Evolutionary conservation across 1,140 invertebrate genomes (phyloP), one percentile per base, ranked within the genome.

Genomic region (Agrilus planipennis): DNA sequence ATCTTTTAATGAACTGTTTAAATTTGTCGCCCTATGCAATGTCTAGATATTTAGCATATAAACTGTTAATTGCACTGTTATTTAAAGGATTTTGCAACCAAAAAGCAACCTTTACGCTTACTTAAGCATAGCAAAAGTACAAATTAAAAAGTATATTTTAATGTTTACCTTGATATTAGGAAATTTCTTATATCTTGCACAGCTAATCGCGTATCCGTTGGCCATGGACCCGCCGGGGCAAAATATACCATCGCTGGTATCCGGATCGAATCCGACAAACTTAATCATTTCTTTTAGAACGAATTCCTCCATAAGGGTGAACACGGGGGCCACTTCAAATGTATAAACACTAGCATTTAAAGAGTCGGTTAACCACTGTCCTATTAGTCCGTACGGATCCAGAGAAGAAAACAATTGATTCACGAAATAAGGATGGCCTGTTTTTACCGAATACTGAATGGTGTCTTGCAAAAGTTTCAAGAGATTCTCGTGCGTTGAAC

Each of bases 151-250:
- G n/a, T n/a, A n/a, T n/a, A n/a, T n/a, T n/a, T n/a, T n/a, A n/a
- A n/a, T n/a, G n/a, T 53, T 66, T 53, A 77, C 76, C 75, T 93
- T 94, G 23, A 81, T 68, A 42, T 87, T 74, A 6, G 89, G 89
- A 54, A 78, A 76, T 40, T 71, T 69, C 45, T 76, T 62, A 55
- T 85, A 81, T 23, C 92, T 67, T 2, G 92, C 92, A 42, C 89
- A 76, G 54, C 86, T 85, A 39, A 97, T 89, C 10, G 86, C 91
- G 60, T 97, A 97, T 42, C 92, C 82, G 60, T 97, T 97, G 2
- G 91, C 84, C 48, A 96, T 84, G 1, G 90, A 92, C 0, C 93
- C 93, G 20, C 93, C 93, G 7, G 93, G 93, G 55, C 85, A 88
- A 63, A 97, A 95, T 31, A 96, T 89, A 0, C 89, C 92, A 63